Evolutionary conservation across 2,888 invertebrate species (phyloP).

Genomic region (Spodoptera littoralis): DNA sequence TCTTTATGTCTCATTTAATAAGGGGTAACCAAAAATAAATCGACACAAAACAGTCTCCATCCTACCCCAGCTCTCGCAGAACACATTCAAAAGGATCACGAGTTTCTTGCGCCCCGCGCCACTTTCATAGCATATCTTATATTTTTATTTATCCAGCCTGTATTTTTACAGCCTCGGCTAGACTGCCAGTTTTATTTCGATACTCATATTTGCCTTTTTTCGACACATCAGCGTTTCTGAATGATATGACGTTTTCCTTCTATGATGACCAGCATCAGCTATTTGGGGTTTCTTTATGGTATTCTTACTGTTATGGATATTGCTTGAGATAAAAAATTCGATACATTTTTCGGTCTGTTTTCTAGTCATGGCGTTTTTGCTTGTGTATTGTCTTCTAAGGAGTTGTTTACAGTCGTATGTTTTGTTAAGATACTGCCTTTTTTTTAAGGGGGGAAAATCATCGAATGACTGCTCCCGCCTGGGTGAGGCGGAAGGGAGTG

Average conservation of each 20-base stretch:
- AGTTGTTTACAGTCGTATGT: neutral
- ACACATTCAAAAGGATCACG: conserved; percentile 86
- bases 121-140: conserved; percentile 88
- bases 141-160: conserved; percentile 84
- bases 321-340: conserved; percentile 31
- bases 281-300: conserved; percentile 36
- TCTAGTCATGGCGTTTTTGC: conserved; percentile 21
- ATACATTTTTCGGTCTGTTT: conserved; percentile 14
- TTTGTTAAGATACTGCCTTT: too few relatives aligned
- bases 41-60: conserved; percentile 58
- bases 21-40: too few relatives aligned
- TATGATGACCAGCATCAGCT: conserved; percentile 37
- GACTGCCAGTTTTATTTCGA: conserved; percentile 69
- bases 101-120: conserved; percentile 85
- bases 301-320: conserved; percentile 29
- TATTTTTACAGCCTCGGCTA: conserved; percentile 83
- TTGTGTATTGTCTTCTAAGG: neutral
- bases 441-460: too few relatives aligned
- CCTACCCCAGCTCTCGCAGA: conserved; percentile 64
- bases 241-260: conserved; percentile 41
- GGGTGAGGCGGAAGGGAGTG: too few relatives aligned
- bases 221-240: conserved; percentile 62
- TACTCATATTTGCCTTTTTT: conserved; percentile 21
- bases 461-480: too few relatives aligned
- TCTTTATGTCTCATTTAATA: too few relatives aligned